A percentile compares a stretch with the other conserved stretches of the same genome.
Conservation (phyloP, 2,113 vertebrate species). For the Nycticryphes semicollaris region DNA sequence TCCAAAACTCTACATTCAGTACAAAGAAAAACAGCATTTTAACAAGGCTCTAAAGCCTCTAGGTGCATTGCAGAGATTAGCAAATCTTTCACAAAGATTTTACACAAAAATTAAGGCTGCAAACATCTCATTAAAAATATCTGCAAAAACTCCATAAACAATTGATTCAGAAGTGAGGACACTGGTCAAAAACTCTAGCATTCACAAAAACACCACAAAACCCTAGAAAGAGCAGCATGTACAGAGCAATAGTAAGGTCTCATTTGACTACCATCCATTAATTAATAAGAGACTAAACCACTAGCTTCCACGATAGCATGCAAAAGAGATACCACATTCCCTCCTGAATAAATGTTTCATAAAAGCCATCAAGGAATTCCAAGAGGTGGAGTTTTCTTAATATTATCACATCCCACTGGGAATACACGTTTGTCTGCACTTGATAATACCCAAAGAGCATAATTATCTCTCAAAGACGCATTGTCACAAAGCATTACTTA, state of each 20-base stretch:
- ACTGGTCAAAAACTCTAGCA: not conserved
- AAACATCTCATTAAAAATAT: not conserved
- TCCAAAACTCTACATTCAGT: not conserved
- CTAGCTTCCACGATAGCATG: not conserved
- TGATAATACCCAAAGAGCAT: not conserved
- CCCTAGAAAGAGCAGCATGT: not conserved
- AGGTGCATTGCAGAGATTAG: not conserved
- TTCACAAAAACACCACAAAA: not conserved
- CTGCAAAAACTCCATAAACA: not conserved
- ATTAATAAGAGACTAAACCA: not conserved
- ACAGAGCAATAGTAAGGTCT: not conserved
- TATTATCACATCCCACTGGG: not conserved
- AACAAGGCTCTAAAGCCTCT: not conserved
- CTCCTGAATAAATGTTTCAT: not conserved
- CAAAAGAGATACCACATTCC: not conserved
- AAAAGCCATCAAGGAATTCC: conserved; percentile 47
- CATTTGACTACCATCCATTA: not conserved
- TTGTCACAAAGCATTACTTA: not conserved
- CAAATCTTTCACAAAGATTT: not conserved
- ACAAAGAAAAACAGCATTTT: not conserved
- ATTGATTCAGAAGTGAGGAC: not conserved
- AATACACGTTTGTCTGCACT: conserved; percentile 6
- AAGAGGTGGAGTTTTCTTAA: conserved; percentile 24
- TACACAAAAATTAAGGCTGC: not conserved
- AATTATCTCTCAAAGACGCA: conserved; percentile 37